Evolutionary conservation across 2,888 invertebrate species (phyloP).

Genomic region (Auanema freiburgensis): DNA sequence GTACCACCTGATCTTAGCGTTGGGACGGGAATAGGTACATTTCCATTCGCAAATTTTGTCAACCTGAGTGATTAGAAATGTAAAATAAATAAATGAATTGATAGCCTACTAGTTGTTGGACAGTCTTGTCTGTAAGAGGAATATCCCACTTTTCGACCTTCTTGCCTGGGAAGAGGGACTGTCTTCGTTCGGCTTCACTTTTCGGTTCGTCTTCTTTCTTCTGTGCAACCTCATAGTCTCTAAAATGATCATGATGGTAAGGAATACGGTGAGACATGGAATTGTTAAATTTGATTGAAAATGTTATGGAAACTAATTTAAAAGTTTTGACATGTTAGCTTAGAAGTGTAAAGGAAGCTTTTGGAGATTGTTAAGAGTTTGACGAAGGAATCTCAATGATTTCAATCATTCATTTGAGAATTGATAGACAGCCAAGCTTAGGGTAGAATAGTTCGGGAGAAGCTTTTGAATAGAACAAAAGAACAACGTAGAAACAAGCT

Average conservation of each 20-base stretch:
- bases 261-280: neutral
- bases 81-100: neutral
- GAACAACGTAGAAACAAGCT: too few species aligned
- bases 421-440: too few species aligned
- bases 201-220: slow-evolving; percentile 23
- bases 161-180: slow-evolving; percentile 60
- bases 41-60: slow-evolving; percentile 92
- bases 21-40: slow-evolving; percentile 93
- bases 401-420: too few species aligned
- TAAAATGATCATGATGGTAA: slow-evolving; percentile 9
- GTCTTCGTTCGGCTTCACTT: slow-evolving; percentile 46
- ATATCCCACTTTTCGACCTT: slow-evolving; percentile 60
- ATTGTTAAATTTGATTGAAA: too few species aligned
- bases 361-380: too few species aligned
- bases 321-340: too few species aligned
- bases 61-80: slow-evolving; percentile 69
- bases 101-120: slow-evolving; percentile 53
- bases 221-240: slow-evolving; percentile 21
- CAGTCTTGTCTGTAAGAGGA: slow-evolving; percentile 54
- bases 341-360: too few species aligned
- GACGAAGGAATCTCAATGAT: too few species aligned
- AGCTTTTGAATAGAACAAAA: too few species aligned
- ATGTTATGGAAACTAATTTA: too few species aligned
- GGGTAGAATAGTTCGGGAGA: too few species aligned
- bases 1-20: slow-evolving; percentile 69